Percentiles rank a stretch among this genome's conserved stretches.
Evolutionary conservation across 2,113 vertebrate species (phyloP).

Genomic region (Oryzias melastigma): DNA sequence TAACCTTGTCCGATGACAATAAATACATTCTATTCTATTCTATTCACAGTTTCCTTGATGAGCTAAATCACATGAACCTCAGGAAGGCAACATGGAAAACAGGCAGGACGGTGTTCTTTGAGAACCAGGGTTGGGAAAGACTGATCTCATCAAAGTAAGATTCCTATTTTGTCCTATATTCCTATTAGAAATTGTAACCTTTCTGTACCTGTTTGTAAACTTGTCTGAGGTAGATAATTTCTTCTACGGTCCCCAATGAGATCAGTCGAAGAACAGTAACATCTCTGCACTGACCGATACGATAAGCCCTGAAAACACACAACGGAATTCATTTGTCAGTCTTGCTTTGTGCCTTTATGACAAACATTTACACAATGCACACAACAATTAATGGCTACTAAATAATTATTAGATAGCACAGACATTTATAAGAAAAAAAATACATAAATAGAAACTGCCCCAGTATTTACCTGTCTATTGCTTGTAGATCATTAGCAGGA

Average conservation of each 20-base stretch:
- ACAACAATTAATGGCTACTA: not conserved
- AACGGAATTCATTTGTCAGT: not conserved
- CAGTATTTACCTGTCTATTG: conserved; percentile 85
- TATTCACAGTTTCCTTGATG: too few relatives aligned
- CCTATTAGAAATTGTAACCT: not conserved
- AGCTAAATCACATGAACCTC: too few relatives aligned
- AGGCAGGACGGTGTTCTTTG: too few relatives aligned
- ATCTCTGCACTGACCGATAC: conserved; percentile 93
- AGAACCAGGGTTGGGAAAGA: too few relatives aligned
- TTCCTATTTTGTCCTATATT: too few relatives aligned
- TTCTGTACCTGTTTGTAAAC: conserved; percentile 92
- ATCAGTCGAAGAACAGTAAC: conserved; percentile 93
- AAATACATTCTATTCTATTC: too few relatives aligned
- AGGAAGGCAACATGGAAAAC: too few relatives aligned
- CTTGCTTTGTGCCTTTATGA: not conserved
- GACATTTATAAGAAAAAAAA: not conserved
- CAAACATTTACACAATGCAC: not conserved
- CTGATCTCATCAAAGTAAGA: too few relatives aligned
- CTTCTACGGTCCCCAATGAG: conserved; percentile 94
- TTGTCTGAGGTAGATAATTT: conserved; percentile 93
- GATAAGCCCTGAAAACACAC: conserved; percentile 82
- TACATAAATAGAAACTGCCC: not conserved
- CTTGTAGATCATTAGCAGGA: conserved; percentile 97
- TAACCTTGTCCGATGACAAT: too few relatives aligned
- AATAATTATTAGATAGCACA: not conserved